Evolutionary conservation across 2,888 invertebrate genomes (phyloP).

Genomic region (Thecophora atra): DNA sequence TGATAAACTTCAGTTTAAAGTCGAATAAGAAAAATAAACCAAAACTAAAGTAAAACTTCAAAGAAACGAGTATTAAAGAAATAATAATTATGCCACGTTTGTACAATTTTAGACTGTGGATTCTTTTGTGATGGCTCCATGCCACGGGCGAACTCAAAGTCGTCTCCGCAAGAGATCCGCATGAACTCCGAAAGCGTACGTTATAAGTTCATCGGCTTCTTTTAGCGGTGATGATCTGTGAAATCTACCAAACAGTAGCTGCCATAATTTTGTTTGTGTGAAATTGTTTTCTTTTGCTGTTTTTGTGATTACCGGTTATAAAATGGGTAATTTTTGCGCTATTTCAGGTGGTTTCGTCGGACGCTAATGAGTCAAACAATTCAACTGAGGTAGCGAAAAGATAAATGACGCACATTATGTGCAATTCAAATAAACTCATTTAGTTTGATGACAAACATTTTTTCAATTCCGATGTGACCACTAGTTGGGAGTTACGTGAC

Average conservation of each 20-base stretch:
- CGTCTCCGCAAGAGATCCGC: neutral
- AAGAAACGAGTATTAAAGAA: constrained; percentile 22
- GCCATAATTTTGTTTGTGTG: neutral
- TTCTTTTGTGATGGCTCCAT: neutral
- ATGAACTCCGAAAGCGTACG: neutral
- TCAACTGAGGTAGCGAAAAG: neutral
- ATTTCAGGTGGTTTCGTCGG: neutral
- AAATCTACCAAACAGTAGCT: constrained; percentile 5
- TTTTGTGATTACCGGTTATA: constrained; percentile 13
- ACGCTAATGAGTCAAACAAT: neutral
- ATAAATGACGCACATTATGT: neutral
- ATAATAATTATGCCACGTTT: constrained; percentile 49
- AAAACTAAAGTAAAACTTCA: neutral
- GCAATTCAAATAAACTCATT: too few relatives aligned
- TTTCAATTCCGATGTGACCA: too few relatives aligned
- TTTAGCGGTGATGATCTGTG: too few relatives aligned
- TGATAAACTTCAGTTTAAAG: constrained; percentile 3
- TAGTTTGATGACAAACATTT: too few relatives aligned
- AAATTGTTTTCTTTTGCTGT: neutral
- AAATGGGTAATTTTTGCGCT: constrained; percentile 7
- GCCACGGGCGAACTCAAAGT: neutral
- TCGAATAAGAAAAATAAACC: neutral
- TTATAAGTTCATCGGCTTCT: constrained; percentile 29
- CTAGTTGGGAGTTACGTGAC: too few relatives aligned
- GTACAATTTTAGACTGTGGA: constrained; percentile 41